These are phyloP conservation scores for Oscheius sp. DNA, from an alignment of 2,888 invertebrate genomes.

Conservation along the genomic window DNA sequence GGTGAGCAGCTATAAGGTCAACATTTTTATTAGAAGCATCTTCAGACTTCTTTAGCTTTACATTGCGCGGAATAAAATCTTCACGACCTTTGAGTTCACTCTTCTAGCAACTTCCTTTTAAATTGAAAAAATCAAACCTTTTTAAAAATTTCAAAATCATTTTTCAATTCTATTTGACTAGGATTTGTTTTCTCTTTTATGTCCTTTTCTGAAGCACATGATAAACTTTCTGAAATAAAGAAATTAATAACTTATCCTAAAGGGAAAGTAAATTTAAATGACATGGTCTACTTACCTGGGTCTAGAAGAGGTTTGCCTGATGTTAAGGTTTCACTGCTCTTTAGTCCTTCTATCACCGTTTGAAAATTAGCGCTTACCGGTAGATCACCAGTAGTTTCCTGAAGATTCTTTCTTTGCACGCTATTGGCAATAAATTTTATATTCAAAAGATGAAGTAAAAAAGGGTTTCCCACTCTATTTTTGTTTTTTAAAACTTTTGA, in stretches of 20 bases:
- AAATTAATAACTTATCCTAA: background rate
- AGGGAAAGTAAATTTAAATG: no score
- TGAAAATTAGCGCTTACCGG: slow-evolving; percentile 23
- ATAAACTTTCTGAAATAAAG: no score
- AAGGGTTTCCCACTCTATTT: no score
- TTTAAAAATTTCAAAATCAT: slow-evolving; percentile 17
- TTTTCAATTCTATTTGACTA: no score
- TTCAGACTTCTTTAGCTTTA: slow-evolving; percentile 7
- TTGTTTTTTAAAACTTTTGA: no score
- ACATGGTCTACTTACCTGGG: slow-evolving; percentile 26
- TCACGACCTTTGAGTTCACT: slow-evolving; percentile 19
- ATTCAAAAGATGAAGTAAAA: no score
- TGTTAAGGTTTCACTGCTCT: background rate
- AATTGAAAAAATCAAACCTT: background rate
- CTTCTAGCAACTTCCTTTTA: background rate
- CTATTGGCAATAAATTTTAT: no score
- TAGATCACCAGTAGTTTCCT: slow-evolving; percentile 26
- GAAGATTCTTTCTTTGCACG: no score
- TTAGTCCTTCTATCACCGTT: slow-evolving; percentile 18
- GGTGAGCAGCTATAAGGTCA: no score
- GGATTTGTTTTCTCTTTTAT: no score
- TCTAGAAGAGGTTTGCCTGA: background rate
- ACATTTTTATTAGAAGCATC: no score
- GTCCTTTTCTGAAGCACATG: no score
- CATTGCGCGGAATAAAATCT: slow-evolving; percentile 23